Conservation (phyloP, 1,140 invertebrate genomes). For the Nephotettix cincticeps region DNA sequence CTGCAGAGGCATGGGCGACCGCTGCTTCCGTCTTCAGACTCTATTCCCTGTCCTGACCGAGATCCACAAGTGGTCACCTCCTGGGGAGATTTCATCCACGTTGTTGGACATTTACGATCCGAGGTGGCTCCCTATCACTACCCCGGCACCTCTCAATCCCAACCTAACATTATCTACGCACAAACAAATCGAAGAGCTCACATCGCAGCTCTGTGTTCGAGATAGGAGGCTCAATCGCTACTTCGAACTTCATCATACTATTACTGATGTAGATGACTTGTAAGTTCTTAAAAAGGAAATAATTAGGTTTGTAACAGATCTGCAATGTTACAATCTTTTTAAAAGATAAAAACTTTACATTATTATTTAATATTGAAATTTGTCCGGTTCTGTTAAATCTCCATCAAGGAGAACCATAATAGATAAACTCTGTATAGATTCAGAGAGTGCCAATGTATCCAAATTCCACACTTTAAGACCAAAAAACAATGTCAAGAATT, state of each 20-base stretch:
- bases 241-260: constrained; percentile 30
- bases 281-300: background rate
- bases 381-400: too few species aligned
- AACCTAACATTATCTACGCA: constrained; percentile 24
- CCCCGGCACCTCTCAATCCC: constrained; percentile 24
- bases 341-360: too few species aligned
- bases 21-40: constrained; percentile 28
- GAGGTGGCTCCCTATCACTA: constrained; percentile 32
- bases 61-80: constrained; percentile 27
- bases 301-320: too few species aligned
- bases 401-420: too few species aligned
- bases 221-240: constrained; percentile 34
- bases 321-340: too few species aligned
- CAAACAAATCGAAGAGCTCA: constrained; percentile 35
- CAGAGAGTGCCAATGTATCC: too few species aligned
- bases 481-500: too few species aligned
- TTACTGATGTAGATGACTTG: constrained; percentile 17
- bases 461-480: too few species aligned
- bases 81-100: background rate
- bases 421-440: too few species aligned
- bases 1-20: constrained; percentile 24
- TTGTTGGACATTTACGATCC: constrained; percentile 29
- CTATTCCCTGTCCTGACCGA: constrained; percentile 34
- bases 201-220: constrained; percentile 31
- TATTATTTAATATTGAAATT: too few species aligned